A percentile compares a stretch with the other conserved stretches of the same genome.
These are phyloP conservation scores for Amyelois transitella DNA, from an alignment of 1,140 invertebrate genomes.

Conservation along the genomic window DNA sequence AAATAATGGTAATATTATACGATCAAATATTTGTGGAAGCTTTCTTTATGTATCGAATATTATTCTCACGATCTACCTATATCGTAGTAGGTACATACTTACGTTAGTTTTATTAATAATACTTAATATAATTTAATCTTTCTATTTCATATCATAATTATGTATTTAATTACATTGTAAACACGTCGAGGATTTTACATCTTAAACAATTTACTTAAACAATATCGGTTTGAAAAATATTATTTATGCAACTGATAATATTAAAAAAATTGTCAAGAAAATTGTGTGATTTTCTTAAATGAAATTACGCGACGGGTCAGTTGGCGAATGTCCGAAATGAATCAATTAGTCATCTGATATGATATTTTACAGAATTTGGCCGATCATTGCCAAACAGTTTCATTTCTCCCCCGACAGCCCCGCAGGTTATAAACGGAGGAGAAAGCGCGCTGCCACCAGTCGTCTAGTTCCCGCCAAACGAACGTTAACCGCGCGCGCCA, in stretches of 20 bases:
- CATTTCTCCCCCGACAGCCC: conserved; percentile 49
- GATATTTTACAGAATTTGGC: conserved; percentile 55
- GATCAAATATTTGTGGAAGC: too few relatives aligned
- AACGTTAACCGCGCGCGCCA: conserved; percentile 17
- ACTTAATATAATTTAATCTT: too few relatives aligned
- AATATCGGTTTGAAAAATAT: too few relatives aligned
- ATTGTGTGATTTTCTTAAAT: too few relatives aligned
- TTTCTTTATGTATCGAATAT: too few relatives aligned
- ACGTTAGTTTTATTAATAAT: too few relatives aligned
- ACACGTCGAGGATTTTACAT: background rate
- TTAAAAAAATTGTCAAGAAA: background rate
- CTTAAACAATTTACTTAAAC: background rate
- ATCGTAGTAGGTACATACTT: too few relatives aligned
- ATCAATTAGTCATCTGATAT: conserved; percentile 20
- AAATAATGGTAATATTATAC: too few relatives aligned
- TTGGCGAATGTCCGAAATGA: conserved; percentile 14
- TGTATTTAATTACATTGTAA: too few relatives aligned
- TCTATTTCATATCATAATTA: too few relatives aligned
- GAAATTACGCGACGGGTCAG: background rate
- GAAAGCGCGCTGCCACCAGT: conserved; percentile 63
- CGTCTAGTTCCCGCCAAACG: conserved; percentile 15
- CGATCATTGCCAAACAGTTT: conserved; percentile 56
- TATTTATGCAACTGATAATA: background rate
- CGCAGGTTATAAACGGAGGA: conserved; percentile 64
- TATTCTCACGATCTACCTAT: too few relatives aligned